Evolutionary conservation across 2,888 invertebrate genomes (phyloP).

Genomic region (Drosophila ustulata): DNA sequence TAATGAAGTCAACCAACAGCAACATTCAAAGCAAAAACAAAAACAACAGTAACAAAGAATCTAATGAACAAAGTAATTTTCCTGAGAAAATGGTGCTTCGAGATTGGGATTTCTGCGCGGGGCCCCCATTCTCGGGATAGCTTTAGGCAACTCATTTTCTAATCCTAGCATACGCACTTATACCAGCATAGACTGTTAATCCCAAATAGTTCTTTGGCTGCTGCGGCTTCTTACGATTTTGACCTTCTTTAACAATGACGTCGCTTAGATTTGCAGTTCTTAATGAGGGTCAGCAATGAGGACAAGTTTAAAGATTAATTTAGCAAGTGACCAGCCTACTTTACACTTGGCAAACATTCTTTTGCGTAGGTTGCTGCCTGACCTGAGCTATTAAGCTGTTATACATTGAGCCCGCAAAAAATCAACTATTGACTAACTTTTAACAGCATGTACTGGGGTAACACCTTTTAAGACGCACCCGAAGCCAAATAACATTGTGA

Average conservation of each 20-base stretch:
- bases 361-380: slow-evolving; percentile 34
- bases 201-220: slow-evolving; percentile 28
- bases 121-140: slow-evolving; percentile 12
- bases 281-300: slow-evolving; percentile 72
- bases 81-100: slow-evolving; percentile 76
- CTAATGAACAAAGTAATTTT: slow-evolving; percentile 83
- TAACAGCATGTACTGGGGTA: slow-evolving; percentile 24
- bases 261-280: slow-evolving; percentile 39
- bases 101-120: slow-evolving; percentile 18
- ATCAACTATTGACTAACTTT: slow-evolving; percentile 69
- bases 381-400: slow-evolving; percentile 78
- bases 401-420: slow-evolving; percentile 67
- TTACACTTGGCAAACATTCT: slow-evolving; percentile 51
- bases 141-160: slow-evolving; percentile 55
- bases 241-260: slow-evolving; percentile 52
- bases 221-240: slow-evolving; percentile 52
- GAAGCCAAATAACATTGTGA: slow-evolving; percentile 45
- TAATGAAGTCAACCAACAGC: slow-evolving; percentile 76
- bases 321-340: slow-evolving; percentile 76
- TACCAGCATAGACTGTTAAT: not conserved
- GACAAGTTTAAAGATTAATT: slow-evolving; percentile 65
- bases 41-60: slow-evolving; percentile 67
- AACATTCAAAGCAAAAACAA: slow-evolving; percentile 40
- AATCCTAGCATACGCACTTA: slow-evolving; percentile 36
- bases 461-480: slow-evolving; percentile 25